phyloP scores from a whole-genome alignment of 2,797 vertebrate genomes.

The Acanthiza pusilla region DNA sequence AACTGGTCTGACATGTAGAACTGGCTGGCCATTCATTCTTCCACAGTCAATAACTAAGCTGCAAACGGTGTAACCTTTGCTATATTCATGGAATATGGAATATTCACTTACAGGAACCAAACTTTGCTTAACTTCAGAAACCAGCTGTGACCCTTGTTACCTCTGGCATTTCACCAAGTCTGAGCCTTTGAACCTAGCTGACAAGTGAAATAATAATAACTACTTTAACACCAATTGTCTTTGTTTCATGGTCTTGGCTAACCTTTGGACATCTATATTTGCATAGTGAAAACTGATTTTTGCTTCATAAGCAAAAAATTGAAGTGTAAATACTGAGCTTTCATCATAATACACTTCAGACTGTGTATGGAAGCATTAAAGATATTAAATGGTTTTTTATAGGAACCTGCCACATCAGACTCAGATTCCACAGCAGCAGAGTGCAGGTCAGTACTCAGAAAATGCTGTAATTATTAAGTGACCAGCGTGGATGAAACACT shows the following conservation, averaged over 20 bases:
- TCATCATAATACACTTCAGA: background rate
- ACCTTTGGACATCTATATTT: background rate
- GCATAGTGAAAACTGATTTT: background rate
- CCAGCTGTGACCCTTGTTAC: background rate
- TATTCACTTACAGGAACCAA: background rate
- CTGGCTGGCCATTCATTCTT: background rate
- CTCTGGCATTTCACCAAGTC: background rate
- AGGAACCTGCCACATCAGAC: constrained; percentile 94
- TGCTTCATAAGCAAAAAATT: background rate
- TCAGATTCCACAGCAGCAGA: constrained; percentile 94
- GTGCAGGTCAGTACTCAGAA: constrained; percentile 84
- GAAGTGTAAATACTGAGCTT: background rate
- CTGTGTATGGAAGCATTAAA: background rate
- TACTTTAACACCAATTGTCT: background rate
- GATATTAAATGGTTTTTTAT: constrained; percentile 59
- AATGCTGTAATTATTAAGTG: background rate
- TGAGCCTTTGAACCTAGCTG: background rate
- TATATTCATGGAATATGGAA: background rate
- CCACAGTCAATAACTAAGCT: background rate
- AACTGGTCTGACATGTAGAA: rapidly evolving
- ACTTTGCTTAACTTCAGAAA: background rate
- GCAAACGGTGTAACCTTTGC: background rate
- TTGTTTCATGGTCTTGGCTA: background rate
- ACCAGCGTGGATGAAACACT: background rate
- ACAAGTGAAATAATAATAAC: background rate